These are phyloP conservation scores for Hydriomena furcata DNA, from an alignment of 2,888 invertebrate species.

Conservation along the genomic window DNA sequence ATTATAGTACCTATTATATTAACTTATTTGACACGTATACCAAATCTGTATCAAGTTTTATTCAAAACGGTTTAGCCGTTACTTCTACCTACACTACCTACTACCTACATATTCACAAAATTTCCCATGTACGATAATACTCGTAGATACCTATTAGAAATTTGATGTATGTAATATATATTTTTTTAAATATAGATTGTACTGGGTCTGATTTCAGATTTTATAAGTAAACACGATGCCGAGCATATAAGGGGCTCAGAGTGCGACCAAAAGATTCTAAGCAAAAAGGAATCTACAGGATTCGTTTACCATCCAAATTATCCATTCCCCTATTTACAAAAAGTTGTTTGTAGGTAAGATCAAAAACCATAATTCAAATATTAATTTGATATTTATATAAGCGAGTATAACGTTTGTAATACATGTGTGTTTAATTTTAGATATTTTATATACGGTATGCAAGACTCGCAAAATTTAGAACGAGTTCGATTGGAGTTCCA, in stretches of 20 bases:
- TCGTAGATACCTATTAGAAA: too few relatives aligned
- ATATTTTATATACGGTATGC: conserved; percentile 99
- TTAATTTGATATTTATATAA: too few relatives aligned
- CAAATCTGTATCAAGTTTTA: too few relatives aligned
- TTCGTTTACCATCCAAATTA: conserved; percentile 98
- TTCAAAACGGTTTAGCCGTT: too few relatives aligned
- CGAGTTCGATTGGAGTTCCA: conserved; percentile 95
- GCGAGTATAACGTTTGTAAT: too few relatives aligned
- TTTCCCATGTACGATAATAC: too few relatives aligned
- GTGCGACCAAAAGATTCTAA: conserved; percentile 98
- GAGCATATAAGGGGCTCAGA: conserved; percentile 98
- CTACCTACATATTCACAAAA: too few relatives aligned
- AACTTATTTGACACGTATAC: too few relatives aligned
- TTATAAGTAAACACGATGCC: conserved; percentile 96
- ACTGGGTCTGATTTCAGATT: conserved; percentile 88
- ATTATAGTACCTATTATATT: too few relatives aligned
- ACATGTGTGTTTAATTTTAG: conserved; percentile 57
- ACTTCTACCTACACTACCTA: too few relatives aligned
- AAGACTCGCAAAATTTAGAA: conserved; percentile 98
- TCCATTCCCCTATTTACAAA: conserved; percentile 97
- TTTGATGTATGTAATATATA: too few relatives aligned
- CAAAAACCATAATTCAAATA: background rate
- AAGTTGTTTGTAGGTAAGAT: conserved; percentile 94
- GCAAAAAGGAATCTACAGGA: conserved; percentile 96
- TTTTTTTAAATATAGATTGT: too few relatives aligned